These are phyloP conservation scores for Chelon auratus DNA, from an alignment of 2,797 vertebrate species.

Conservation along the genomic window DNA sequence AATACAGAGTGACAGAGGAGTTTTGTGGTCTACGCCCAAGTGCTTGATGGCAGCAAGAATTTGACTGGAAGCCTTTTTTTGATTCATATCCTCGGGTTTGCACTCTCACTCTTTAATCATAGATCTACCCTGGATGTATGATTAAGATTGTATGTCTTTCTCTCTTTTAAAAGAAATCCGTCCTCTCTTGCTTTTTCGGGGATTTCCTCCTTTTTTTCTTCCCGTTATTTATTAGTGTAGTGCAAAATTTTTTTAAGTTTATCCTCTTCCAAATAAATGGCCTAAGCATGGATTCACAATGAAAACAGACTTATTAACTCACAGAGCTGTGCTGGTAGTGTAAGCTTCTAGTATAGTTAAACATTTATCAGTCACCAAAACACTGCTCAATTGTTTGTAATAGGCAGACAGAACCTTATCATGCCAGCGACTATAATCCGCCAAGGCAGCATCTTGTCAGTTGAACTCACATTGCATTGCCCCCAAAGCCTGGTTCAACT, in stretches of 20 bases:
- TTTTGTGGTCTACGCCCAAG: slow-evolving; percentile 3
- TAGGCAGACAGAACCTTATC: not conserved
- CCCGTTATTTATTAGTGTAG: not conserved
- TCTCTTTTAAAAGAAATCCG: not conserved
- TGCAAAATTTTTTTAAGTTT: not conserved
- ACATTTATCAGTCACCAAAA: not conserved
- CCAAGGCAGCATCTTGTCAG: not conserved
- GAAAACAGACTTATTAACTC: not conserved
- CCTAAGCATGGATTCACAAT: not conserved
- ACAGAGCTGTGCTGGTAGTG: not conserved
- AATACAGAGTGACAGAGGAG: not conserved
- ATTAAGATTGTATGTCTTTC: not conserved
- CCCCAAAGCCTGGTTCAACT: not conserved
- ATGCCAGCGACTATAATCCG: not conserved
- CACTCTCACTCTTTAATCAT: not conserved
- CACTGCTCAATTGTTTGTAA: not conserved
- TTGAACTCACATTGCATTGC: not conserved
- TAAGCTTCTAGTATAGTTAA: not conserved
- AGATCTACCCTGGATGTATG: too few species aligned
- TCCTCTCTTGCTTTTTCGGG: not conserved
- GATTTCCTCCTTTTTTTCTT: not conserved
- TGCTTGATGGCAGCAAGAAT: slow-evolving; percentile 6
- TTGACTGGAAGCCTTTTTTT: not conserved
- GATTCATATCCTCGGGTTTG: not conserved
- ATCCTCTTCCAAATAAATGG: not conserved